Evolutionary conservation across 1,140 invertebrate species (phyloP), one percentile per base, ranked within the genome.

Genomic region (Euwallacea fornicatus): DNA sequence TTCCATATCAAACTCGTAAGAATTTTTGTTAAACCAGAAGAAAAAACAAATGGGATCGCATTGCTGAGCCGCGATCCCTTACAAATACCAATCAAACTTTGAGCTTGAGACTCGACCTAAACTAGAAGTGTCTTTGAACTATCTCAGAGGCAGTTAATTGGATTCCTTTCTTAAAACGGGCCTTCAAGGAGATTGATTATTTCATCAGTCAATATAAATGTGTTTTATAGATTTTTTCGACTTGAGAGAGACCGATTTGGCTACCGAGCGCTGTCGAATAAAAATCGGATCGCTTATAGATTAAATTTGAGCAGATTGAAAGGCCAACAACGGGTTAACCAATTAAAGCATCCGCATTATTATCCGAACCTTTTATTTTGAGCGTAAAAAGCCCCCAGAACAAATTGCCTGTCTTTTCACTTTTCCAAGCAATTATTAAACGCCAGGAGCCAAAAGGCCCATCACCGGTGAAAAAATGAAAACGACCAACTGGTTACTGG

Each of bases 381-480:
- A 68, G 50, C 42, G 11, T 68, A 68, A 60, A 59, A 59, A 47
- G 56, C 15, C 44, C 16, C 41, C 13, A 43, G 16, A 68, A 68
- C 66, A 68, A 60, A 68, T 68, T 68, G 66, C 66, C 66, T 68
- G 66, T 68, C 66, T 68, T 68, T 68, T 68, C 66, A 68, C 66
- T 68, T 68, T 68, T 68, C 66, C 66, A 68, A 47, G 66, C 66
- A 68, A 68, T 68, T 68, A 68, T 68, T 68, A 68, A 68, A 68
- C 58, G 66, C 66, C 66, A 68, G 66, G 7, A 68, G 66, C 66
- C 66, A 68, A 68, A 68, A 68, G 58, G 58, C 55, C 21, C 21
- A 9, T 50, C 46, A 6, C 42, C 44, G 43, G 21, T 15, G 56
- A 68, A 68, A 68, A 68, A 68, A 60, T 60, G 50, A 68, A 59